Base-by-base conservation (phyloP, 2,113 vertebrate genomes). In the Dicerorhinus sumatrensis region DNA sequence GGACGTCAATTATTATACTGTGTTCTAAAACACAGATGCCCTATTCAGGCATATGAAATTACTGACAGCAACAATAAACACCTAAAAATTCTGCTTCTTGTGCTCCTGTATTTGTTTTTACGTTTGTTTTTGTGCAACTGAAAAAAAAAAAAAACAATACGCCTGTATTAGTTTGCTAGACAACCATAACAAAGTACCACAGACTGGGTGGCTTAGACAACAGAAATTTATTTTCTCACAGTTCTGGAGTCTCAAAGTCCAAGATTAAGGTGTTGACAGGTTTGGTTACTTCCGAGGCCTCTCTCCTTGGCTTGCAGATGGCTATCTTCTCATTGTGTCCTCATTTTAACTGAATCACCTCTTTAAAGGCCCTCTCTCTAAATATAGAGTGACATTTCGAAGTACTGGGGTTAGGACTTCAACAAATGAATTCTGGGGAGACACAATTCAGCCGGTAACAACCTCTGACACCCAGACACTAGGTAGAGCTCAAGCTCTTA, bases 401-500 rank as follows among this genome's bases (percentile, higher is more conserved):
- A 17, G 18, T n/a, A 9, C 4, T 12, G 6, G 13, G 21, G 20
- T 54, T 20, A 60, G 48, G 25, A 67, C 8, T 73, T 69, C 8
- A 16, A 46, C 56, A 4, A 8, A 42, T 1, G 58, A 56, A 54
- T 29, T 62, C 42, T 36, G 8, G 48, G 51, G 58, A 92, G 58
- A 63, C 3, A 60, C 4, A n/a, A 14, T 13, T 10, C 4, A 33
- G 23, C 58, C 60, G 0, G 0, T 6, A 67, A 29, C 54, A 56
- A 48, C 20, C 31, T 48, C 36, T 10, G 4, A 17, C 3, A 25
- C 11, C 16, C 36, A 25, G 36, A 20, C 12, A 18, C 5, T 5
- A 63, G n/a, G 27, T 10, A 17, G 27, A 87, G 67, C 33, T 36
- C 31, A 17, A 18, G 0, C 7, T 73, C 69, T 77, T 23, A 29